Conservation (phyloP, 2,113 vertebrate genomes). For the Aegithalos caudatus region DNA sequence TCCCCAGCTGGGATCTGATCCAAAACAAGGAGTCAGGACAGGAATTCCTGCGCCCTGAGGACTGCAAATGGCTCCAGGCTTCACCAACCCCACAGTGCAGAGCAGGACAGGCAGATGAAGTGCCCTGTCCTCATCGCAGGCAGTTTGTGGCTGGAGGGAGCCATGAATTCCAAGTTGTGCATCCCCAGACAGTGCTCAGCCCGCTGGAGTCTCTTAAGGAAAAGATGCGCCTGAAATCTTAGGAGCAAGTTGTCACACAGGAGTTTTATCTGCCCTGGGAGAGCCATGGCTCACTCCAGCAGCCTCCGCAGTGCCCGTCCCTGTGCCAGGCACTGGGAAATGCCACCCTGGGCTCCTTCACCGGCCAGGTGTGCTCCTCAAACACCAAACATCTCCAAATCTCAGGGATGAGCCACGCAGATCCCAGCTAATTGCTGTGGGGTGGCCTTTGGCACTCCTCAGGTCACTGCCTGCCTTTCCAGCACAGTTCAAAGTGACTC, state of each 20-base stretch:
- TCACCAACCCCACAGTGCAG: rapidly evolving
- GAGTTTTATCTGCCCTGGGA: conserved; percentile 65
- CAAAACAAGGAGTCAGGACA: background rate
- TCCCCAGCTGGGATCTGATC: background rate
- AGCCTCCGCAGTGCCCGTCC: background rate
- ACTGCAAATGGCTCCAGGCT: background rate
- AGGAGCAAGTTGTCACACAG: background rate
- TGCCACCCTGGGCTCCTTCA: conserved; percentile 7
- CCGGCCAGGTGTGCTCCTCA: background rate
- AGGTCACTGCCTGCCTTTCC: background rate
- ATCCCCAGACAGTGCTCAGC: conserved; percentile 4
- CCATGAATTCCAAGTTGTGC: background rate
- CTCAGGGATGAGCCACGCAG: background rate
- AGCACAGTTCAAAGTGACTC: background rate
- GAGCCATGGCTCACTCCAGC: conserved; percentile 64
- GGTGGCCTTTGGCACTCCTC: background rate
- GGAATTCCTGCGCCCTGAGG: background rate
- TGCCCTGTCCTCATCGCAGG: rapidly evolving
- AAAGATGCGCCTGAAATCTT: background rate
- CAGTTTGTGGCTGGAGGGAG: background rate
- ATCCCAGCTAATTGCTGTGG: background rate
- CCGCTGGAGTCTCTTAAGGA: background rate
- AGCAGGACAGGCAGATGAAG: background rate
- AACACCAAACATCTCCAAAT: background rate
- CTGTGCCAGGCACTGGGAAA: background rate